phyloP scores from a whole-genome alignment of 2,797 vertebrate species.

The Myoxocephalus aenaeus region DNA sequence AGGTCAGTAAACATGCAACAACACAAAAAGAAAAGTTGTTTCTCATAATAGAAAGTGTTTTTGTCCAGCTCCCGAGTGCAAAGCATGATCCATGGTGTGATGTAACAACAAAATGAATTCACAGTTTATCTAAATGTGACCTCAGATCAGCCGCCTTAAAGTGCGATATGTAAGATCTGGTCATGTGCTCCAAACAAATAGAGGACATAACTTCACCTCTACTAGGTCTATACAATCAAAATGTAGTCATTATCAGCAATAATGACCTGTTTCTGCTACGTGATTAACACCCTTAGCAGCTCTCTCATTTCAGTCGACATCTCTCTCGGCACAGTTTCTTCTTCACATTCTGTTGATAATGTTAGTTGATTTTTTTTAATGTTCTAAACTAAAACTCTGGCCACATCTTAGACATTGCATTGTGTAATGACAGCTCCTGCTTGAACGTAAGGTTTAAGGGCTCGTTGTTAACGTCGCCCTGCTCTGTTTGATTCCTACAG shows the following conservation, averaged over 20 bases:
- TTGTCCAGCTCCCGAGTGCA: background rate
- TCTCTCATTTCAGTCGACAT: background rate
- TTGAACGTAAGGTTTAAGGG: background rate
- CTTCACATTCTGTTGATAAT: background rate
- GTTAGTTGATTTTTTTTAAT: background rate
- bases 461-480: background rate
- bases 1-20: background rate
- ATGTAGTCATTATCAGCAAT: background rate
- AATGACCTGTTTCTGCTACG: background rate
- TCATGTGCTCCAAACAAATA: background rate
- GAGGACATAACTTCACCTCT: background rate
- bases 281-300: background rate
- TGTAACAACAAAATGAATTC: background rate
- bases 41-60: background rate
- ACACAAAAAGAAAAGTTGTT: background rate
- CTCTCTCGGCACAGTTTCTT: background rate
- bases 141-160: background rate
- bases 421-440: background rate
- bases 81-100: background rate
- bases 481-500: background rate
- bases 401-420: background rate
- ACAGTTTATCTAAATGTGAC: slow-evolving; percentile 8
- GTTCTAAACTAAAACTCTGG: background rate
- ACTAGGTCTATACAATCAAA: background rate
- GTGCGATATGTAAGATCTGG: background rate